phyloP scores from a whole-genome alignment of 2,797 vertebrate genomes.

The Synaphobranchus kaupii region DNA sequence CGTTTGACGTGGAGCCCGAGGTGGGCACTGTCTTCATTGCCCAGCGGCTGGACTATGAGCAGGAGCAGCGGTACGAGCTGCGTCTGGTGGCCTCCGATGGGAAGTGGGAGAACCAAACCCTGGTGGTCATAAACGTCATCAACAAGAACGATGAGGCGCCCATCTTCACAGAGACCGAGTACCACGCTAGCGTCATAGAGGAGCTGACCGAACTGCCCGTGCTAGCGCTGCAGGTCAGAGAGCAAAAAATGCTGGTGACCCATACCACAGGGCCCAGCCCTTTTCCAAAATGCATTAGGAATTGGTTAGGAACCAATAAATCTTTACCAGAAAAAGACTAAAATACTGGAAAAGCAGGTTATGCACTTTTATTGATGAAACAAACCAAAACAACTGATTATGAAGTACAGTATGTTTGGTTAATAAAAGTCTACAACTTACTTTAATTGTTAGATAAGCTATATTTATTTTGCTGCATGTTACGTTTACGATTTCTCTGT shows the following conservation, averaged over 20 bases:
- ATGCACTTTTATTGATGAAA: no score
- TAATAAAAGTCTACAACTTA: no score
- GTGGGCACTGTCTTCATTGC: slow-evolving; percentile 81
- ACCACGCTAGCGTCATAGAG: slow-evolving; percentile 76
- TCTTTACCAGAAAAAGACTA: neutral
- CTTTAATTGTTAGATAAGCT: no score
- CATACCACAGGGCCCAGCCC: neutral
- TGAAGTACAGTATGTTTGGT: no score
- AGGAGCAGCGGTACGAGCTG: slow-evolving; percentile 77
- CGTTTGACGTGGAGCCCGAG: slow-evolving; percentile 86
- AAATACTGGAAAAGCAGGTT: no score
- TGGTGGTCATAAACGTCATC: slow-evolving; percentile 75
- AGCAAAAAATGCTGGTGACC: neutral
- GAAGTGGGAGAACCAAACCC: slow-evolving; percentile 88
- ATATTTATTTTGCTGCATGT: no score
- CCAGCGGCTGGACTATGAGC: slow-evolving; percentile 84
- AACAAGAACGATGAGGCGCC: slow-evolving; percentile 88
- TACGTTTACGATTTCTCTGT: no score
- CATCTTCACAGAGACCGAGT: slow-evolving; percentile 80
- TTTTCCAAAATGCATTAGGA: neutral
- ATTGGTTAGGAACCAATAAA: neutral
- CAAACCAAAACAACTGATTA: no score
- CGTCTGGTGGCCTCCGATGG: slow-evolving; percentile 85
- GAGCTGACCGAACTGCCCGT: slow-evolving; percentile 79
- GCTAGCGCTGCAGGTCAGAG: slow-evolving; percentile 78